These are phyloP conservation scores for Ceratotherium simum DNA, from an alignment of 2,113 vertebrate species.

Conservation along the genomic window DNA sequence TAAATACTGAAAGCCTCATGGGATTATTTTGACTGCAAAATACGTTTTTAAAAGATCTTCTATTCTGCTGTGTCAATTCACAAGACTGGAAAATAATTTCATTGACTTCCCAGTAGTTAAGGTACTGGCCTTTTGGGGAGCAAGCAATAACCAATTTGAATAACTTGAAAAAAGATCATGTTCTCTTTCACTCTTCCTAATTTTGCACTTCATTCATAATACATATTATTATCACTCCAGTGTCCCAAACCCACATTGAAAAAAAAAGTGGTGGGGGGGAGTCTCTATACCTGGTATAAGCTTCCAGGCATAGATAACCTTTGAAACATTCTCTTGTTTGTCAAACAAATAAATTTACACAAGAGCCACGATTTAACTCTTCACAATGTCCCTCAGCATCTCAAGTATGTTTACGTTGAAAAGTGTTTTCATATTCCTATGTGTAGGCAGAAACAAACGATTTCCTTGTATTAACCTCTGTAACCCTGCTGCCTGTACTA, in stretches of 20 bases:
- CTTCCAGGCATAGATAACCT: conserved; percentile 72
- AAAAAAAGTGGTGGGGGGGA: not conserved
- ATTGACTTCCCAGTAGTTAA: conserved; percentile 17
- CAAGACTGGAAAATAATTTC: not conserved
- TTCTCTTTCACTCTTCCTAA: not conserved
- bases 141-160: not conserved
- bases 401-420: not conserved
- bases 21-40: conserved; percentile 31
- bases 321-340: conserved; percentile 15
- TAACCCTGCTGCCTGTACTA: conserved; percentile 34
- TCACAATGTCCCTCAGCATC: not conserved
- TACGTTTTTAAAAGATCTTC: conserved; percentile 31
- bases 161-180: conserved; percentile 4
- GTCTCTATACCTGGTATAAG: conserved; percentile 41
- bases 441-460: conserved; percentile 57
- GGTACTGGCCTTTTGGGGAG: conserved; percentile 44
- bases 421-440: conserved; percentile 51
- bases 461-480: conserved; percentile 43
- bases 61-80: not conserved
- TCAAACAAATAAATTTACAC: not conserved
- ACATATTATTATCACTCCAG: not conserved
- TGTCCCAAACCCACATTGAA: not conserved
- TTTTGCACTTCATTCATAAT: conserved; percentile 57
- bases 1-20: not conserved
- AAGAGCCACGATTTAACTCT: not conserved